Evolutionary conservation across 2,797 vertebrate species (phyloP).

Genomic region (Sebastes diaconus): DNA sequence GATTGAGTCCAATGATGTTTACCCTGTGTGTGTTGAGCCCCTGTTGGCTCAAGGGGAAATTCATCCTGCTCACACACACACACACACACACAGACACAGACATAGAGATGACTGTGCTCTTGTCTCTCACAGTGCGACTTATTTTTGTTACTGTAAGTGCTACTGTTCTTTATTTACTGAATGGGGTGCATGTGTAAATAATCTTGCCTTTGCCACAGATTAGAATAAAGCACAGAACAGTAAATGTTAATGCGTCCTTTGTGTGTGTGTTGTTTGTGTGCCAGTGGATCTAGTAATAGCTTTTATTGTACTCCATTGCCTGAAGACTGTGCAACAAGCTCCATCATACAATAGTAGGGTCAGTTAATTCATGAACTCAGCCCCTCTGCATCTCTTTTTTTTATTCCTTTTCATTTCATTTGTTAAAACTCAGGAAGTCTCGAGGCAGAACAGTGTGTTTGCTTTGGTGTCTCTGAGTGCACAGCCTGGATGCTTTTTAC

Average conservation of each 20-base stretch:
- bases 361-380: constrained; percentile 58
- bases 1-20: constrained; percentile 80
- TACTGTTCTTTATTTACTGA: constrained; percentile 36
- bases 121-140: constrained; percentile 28
- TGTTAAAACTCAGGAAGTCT: constrained; percentile 41
- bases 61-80: constrained; percentile 36
- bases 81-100: constrained; percentile 11
- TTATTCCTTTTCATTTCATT: constrained; percentile 32
- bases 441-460: constrained; percentile 35
- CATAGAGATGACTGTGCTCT: constrained; percentile 6
- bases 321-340: constrained; percentile 32
- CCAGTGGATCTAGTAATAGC: constrained; percentile 38
- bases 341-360: constrained; percentile 43
- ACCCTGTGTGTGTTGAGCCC: constrained; percentile 70
- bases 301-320: constrained; percentile 39
- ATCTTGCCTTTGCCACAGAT: constrained; percentile 44
- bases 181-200: constrained; percentile 64
- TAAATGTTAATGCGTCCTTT: constrained; percentile 5
- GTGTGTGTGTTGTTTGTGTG: constrained; percentile 13
- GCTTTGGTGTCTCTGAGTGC: constrained; percentile 22
- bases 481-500: constrained; percentile 28
- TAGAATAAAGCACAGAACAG: constrained; percentile 25
- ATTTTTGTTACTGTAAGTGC: constrained; percentile 36
- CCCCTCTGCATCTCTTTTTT: constrained; percentile 30
- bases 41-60: constrained; percentile 60